Conservation (phyloP, 92 coral and sea anemone species). For the Heliopora coerulea region DNA sequence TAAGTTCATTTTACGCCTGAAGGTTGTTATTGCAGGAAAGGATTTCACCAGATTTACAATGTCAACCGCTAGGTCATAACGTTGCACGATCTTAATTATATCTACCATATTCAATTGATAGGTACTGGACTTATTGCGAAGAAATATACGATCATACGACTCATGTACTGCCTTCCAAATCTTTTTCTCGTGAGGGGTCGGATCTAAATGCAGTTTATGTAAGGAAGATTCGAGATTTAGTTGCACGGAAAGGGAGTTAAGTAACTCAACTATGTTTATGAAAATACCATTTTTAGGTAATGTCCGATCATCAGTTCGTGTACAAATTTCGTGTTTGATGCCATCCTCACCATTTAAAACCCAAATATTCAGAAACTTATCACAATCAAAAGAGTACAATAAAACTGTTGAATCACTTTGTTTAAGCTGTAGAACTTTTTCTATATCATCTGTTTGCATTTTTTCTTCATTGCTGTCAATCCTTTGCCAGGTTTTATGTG, state of each 20-base stretch:
- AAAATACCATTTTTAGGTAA: background rate
- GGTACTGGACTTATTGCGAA: too few relatives aligned
- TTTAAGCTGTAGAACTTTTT: background rate
- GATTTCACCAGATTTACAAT: too few relatives aligned
- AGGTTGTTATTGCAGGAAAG: too few relatives aligned
- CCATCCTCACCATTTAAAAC: slow-evolving; percentile 2
- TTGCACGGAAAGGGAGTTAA: background rate
- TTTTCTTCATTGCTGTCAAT: background rate
- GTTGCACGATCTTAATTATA: too few relatives aligned
- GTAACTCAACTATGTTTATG: background rate
- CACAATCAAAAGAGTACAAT: background rate
- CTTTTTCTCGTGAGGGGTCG: background rate
- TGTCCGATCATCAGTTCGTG: too few relatives aligned
- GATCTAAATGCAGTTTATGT: background rate
- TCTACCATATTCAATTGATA: too few relatives aligned
- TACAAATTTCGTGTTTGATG: background rate
- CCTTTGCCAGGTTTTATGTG: background rate
- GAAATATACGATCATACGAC: too few relatives aligned
- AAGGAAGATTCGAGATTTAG: background rate
- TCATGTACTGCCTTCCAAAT: too few relatives aligned
- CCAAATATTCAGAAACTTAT: background rate
- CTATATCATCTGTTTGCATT: background rate
- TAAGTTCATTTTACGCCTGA: too few relatives aligned
- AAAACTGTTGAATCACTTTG: background rate
- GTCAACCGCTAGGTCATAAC: too few relatives aligned